Conservation (phyloP, 2,888 invertebrate species). For the Lithosia quadra region DNA sequence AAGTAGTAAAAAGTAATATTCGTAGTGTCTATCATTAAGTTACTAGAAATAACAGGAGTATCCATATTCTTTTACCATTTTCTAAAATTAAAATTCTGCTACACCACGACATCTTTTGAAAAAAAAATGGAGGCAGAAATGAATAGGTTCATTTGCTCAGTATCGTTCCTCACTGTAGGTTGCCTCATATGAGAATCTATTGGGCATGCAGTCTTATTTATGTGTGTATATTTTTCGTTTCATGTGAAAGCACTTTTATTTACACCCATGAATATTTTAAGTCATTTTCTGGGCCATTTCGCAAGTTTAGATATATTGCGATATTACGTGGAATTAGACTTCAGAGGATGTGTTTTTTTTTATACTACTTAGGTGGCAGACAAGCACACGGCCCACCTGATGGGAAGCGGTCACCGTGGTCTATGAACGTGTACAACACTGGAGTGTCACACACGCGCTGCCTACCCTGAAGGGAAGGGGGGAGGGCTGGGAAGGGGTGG, state of each 20-base stretch:
- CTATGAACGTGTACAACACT: too few species aligned
- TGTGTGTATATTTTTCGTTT: neutral
- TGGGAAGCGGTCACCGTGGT: too few species aligned
- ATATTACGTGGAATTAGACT: neutral
- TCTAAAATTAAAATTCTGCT: neutral
- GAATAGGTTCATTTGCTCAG: neutral
- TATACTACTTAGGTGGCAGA: too few species aligned
- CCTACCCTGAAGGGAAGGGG: too few species aligned
- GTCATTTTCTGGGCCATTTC: conserved; percentile 3
- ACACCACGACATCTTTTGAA: neutral
- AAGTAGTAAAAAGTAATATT: too few species aligned
- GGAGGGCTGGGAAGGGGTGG: too few species aligned
- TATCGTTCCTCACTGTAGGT: neutral
- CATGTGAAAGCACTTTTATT: conserved; percentile 9
- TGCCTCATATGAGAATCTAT: neutral
- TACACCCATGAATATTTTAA: neutral
- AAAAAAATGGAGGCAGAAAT: neutral
- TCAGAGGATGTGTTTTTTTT: too few species aligned
- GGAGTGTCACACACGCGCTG: too few species aligned
- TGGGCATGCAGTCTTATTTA: neutral
- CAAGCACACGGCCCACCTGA: too few species aligned
- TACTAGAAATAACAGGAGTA: too few species aligned
- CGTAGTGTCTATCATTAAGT: too few species aligned
- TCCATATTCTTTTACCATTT: neutral
- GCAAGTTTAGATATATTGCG: neutral